Percentiles rank a stretch among this genome's conserved stretches.
Conservation (phyloP, 1,140 invertebrate species). For the Euglossa dilemma region DNA sequence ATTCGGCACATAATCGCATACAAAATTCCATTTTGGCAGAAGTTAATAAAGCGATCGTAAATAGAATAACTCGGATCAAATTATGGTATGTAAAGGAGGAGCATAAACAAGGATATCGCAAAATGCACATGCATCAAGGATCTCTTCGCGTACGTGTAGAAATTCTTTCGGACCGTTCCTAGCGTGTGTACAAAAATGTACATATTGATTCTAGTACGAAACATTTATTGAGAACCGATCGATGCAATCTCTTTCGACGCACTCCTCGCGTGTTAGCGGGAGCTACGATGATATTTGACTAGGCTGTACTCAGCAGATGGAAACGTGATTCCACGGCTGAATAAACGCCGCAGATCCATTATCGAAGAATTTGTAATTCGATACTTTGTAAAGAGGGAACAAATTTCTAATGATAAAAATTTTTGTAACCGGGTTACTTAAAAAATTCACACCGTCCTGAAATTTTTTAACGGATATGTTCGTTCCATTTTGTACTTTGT, state of each 20-base stretch:
- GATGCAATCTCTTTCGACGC: conserved; percentile 4
- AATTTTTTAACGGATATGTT: too few species aligned
- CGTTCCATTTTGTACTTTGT: too few species aligned
- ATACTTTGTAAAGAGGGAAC: neutral
- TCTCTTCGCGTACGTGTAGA: neutral
- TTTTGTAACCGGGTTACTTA: too few species aligned
- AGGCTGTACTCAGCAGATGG: too few species aligned
- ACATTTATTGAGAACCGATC: conserved; percentile 17
- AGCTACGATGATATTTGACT: neutral
- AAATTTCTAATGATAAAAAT: neutral
- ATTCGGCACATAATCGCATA: too few species aligned
- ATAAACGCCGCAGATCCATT: neutral
- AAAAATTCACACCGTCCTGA: neutral
- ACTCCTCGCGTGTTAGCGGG: neutral
- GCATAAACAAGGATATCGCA: too few species aligned
- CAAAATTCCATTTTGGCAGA: too few species aligned
- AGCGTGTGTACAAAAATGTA: neutral
- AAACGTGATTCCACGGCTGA: neutral
- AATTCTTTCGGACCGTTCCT: neutral
- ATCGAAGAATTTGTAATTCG: neutral
- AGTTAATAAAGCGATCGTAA: too few species aligned
- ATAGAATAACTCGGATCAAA: too few species aligned
- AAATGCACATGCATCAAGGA: too few species aligned
- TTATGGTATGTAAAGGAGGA: too few species aligned
- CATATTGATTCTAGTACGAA: neutral